These are phyloP conservation scores for Aphelocoma coerulescens DNA, from an alignment of 2,113 vertebrate genomes.

Conservation along the genomic window DNA sequence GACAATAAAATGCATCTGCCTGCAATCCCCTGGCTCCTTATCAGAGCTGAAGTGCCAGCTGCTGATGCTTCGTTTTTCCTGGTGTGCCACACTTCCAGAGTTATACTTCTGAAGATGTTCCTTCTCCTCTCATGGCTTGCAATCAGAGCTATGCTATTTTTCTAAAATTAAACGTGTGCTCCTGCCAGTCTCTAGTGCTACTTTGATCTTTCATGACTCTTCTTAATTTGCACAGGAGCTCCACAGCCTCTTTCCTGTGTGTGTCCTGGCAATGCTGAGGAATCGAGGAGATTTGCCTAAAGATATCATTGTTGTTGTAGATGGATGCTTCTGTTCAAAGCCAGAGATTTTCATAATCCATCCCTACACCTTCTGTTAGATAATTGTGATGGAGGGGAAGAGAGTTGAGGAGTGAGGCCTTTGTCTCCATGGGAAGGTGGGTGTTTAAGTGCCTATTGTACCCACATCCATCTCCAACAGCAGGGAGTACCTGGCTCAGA, in stretches of 20 bases:
- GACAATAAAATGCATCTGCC: constrained; percentile 42
- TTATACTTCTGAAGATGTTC: not conserved
- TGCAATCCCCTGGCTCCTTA: not conserved
- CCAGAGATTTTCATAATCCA: not conserved
- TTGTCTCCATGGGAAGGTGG: not conserved
- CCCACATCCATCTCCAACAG: not conserved
- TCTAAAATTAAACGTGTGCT: not conserved
- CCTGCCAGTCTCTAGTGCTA: not conserved
- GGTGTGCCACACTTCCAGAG: fast-evolving
- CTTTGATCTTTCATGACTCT: not conserved
- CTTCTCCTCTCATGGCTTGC: not conserved
- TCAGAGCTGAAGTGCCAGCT: not conserved
- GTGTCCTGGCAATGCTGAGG: not conserved
- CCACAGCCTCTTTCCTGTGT: not conserved
- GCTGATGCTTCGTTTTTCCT: not conserved
- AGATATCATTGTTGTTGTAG: not conserved
- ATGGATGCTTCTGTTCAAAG: not conserved
- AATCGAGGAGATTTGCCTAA: not conserved
- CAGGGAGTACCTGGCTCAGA: not conserved
- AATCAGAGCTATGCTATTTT: not conserved
- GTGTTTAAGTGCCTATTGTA: not conserved
- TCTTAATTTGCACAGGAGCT: not conserved
- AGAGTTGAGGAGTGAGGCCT: not conserved
- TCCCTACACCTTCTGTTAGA: not conserved
- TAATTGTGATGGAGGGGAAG: not conserved